phyloP scores from a whole-genome alignment of 92 coral and sea anemone genomes.

The Heliopora coerulea region DNA sequence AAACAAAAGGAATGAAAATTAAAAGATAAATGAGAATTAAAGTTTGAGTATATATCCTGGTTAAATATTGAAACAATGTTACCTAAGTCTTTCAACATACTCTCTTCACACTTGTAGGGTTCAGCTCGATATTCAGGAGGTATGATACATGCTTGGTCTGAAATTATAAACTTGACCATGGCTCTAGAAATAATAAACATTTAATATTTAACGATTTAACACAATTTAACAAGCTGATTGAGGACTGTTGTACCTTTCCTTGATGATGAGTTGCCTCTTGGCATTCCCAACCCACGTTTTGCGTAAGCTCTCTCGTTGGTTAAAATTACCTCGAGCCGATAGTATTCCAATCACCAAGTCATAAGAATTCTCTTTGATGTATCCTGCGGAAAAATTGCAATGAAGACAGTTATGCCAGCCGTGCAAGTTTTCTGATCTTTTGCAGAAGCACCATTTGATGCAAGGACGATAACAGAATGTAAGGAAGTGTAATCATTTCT shows the following conservation, averaged over 20 bases:
- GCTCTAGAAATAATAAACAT: conserved; percentile 59
- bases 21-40: neutral
- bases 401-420: too few relatives aligned
- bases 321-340: conserved; percentile 79
- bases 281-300: conserved; percentile 87
- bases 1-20: too few relatives aligned
- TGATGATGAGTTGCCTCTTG: conserved; percentile 30
- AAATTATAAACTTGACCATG: conserved; percentile 75
- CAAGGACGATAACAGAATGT: neutral
- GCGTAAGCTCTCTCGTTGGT: conserved; percentile 72
- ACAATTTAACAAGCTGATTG: neutral
- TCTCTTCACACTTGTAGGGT: conserved; percentile 66
- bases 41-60: neutral
- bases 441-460: too few relatives aligned
- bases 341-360: conserved; percentile 82
- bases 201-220: too few relatives aligned
- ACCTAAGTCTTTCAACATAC: conserved; percentile 68
- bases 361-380: conserved; percentile 45
- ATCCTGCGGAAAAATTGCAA: too few relatives aligned
- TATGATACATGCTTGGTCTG: conserved; percentile 62
- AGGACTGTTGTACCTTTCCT: conserved; percentile 41
- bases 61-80: neutral
- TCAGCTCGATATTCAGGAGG: conserved; percentile 81
- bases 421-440: too few relatives aligned
- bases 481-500: neutral